Conservation (phyloP, 2,797 vertebrate species). For the Rachycentron canadum region DNA sequence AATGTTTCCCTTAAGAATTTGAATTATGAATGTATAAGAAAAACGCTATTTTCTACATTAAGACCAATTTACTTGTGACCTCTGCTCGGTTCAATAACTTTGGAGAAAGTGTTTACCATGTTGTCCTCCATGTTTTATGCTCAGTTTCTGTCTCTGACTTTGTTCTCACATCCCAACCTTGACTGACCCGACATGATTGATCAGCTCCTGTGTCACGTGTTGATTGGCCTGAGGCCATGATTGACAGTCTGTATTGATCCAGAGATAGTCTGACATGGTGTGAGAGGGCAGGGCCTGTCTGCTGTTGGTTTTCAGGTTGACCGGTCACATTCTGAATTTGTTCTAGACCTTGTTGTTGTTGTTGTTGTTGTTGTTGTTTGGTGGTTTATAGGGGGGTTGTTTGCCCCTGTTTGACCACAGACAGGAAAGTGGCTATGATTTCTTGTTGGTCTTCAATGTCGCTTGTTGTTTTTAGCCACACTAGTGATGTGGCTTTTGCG, state of each 20-base stretch:
- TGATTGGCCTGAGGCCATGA: conserved; percentile 68
- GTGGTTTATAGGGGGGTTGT: not conserved
- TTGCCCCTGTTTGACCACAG: conserved; percentile 12
- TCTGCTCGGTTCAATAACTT: not conserved
- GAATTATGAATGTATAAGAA: not conserved
- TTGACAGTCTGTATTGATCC: conserved; percentile 72
- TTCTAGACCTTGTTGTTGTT: conserved; percentile 1
- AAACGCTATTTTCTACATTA: not conserved
- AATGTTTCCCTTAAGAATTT: not conserved
- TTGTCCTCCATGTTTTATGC: not conserved
- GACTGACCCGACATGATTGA: conserved; percentile 68
- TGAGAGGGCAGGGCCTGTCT: conserved; percentile 22
- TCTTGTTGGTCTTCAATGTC: not conserved
- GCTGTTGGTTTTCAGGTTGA: conserved; percentile 23
- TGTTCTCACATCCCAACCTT: conserved; percentile 64
- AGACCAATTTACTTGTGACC: not conserved
- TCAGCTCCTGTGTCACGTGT: conserved; percentile 59
- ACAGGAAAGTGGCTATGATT: not conserved
- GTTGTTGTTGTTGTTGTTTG: not conserved
- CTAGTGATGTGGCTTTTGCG: not conserved
- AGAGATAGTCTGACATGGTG: conserved; percentile 37
- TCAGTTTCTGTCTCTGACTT: conserved; percentile 44
- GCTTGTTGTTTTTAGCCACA: conserved; percentile 3
- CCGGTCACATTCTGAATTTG: not conserved
- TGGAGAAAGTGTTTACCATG: not conserved